These are phyloP conservation scores for Machimus rusticus DNA, from an alignment of 2,888 invertebrate genomes.

Conservation along the genomic window DNA sequence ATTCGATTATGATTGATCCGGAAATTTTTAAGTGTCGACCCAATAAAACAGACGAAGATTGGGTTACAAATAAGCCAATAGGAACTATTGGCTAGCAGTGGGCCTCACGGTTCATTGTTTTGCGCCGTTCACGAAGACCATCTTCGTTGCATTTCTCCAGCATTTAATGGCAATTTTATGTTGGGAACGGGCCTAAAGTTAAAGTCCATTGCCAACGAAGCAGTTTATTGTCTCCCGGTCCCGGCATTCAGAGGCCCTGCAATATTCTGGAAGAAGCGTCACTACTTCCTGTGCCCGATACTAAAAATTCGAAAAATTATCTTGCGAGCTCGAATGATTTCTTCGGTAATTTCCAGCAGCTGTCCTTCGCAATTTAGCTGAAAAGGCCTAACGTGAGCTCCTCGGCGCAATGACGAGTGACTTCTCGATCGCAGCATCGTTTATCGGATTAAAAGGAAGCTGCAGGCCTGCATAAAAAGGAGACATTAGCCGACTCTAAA, in stretches of 20 bases:
- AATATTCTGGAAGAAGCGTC: neutral
- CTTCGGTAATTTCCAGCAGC: neutral
- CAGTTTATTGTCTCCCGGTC: neutral
- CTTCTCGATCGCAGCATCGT: neutral
- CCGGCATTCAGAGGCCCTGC: neutral
- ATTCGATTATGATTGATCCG: slow-evolving; percentile 37
- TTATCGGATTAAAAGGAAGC: slow-evolving; percentile 25
- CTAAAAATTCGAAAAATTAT: neutral
- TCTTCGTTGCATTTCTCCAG: neutral
- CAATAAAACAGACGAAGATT: slow-evolving; percentile 32
- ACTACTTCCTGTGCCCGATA: neutral
- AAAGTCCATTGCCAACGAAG: neutral
- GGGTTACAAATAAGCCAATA: slow-evolving; percentile 34
- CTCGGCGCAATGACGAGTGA: neutral
- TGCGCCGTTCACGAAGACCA: neutral
- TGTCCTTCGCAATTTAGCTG: neutral
- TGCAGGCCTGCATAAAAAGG: slow-evolving; percentile 5
- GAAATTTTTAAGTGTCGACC: slow-evolving; percentile 25
- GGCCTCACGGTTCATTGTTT: neutral
- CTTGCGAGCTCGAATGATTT: neutral
- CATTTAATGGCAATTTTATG: neutral
- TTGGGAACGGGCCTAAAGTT: neutral
- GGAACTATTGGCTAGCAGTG: neutral
- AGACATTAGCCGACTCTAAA: neutral
- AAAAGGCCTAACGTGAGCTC: neutral